Conservation (phyloP, 2,797 vertebrate genomes). For the Mormyrops attenuatus region DNA sequence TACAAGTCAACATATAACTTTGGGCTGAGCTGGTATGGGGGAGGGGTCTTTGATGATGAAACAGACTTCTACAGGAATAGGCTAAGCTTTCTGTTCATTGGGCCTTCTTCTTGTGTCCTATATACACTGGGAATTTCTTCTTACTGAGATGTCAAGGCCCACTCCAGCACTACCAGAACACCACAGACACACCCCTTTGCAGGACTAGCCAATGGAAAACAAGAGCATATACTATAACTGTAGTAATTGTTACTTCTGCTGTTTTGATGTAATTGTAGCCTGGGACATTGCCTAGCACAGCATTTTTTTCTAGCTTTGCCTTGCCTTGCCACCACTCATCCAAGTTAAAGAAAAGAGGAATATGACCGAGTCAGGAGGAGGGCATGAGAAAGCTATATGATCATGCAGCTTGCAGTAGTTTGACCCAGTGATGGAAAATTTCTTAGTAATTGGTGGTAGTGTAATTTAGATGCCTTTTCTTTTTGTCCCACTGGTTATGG, state of each 20-base stretch:
- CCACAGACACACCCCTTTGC: not conserved
- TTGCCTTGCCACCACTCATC: not conserved
- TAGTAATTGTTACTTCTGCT: not conserved
- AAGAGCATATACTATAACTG: not conserved
- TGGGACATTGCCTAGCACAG: not conserved
- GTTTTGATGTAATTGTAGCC: not conserved
- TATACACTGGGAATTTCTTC: not conserved
- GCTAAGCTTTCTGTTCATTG: not conserved
- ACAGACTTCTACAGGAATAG: not conserved
- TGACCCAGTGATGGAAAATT: not conserved
- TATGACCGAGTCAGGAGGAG: not conserved
- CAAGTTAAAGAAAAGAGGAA: not conserved
- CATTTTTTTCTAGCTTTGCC: not conserved
- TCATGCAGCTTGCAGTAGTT: not conserved
- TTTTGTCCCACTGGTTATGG: too few species aligned
- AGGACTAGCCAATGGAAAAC: not conserved
- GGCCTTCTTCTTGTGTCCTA: not conserved
- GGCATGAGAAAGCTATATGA: not conserved
- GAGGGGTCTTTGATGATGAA: not conserved
- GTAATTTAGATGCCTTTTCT: not conserved
- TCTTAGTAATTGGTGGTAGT: not conserved
- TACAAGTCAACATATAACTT: not conserved
- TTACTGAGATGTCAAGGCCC: not conserved
- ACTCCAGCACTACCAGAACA: not conserved
- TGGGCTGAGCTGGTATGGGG: not conserved